Evolutionary conservation across 2,113 vertebrate species (phyloP), one percentile per base, ranked within the genome.

Genomic region (Dasypus novemcinctus): DNA sequence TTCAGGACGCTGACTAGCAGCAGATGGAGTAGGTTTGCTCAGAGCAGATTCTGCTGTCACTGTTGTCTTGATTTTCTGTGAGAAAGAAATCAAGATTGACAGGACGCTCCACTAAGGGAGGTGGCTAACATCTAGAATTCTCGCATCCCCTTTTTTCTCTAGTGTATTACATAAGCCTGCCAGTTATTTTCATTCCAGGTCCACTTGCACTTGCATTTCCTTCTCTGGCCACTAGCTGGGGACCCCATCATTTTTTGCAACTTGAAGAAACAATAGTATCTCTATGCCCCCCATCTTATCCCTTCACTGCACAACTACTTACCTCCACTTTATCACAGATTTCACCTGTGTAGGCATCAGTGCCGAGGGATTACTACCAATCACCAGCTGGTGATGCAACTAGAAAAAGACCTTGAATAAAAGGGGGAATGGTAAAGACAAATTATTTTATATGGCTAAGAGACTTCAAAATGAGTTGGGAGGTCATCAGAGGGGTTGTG

Each of bases 21-120:
- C 66, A 80, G 80, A 54, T 68, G 31, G n/a, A 54, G 41, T 87
- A 68, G 33, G 52, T 68, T 43, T 85, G 49, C 52, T 91, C 46
- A 36, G 82, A 85, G 46, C 31, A 81, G 72, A 54, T 46, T n/a
- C 54, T 66, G 12, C 61, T 36, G 71, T 85, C 36, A 59, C 43
- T 76, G 71, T 76, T 85, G 41, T 83, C 61, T 84, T 86, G 41
- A 33, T 90, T 94, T 86, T 61, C 64, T 88, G 76, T 49, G 15
- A 84, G 38, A 93, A 87, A 25, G 46, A 81, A 90, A 87, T 54
- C 20, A 29, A 87, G 54, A 78, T 31, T 80, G 79, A 25, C 4
- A 87, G 41, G 43, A 81, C 83, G 41, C 31, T 69, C 83, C 29
- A 25, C 8, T 12, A 14, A 23, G 36, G 46, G 27, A n/a, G 1